These are phyloP conservation scores for Dasyornis broadbenti DNA, from an alignment of 2,113 vertebrate genomes.

Conservation along the genomic window DNA sequence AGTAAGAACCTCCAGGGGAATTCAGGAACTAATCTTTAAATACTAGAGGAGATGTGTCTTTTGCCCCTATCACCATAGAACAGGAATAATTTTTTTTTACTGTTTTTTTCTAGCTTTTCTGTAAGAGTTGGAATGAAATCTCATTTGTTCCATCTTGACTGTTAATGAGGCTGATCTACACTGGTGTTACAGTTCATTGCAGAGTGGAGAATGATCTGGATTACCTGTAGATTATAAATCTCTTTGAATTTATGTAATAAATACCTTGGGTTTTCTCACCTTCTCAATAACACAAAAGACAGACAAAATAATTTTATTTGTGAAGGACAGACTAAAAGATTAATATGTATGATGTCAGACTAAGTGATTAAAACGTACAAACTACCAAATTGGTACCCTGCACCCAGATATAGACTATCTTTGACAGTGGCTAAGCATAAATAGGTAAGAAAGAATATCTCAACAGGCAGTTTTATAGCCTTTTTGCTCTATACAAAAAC, in stretches of 20 bases:
- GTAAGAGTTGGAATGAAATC: neutral
- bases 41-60: neutral
- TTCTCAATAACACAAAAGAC: neutral
- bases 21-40: neutral
- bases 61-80: rapidly evolving
- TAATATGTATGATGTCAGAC: neutral
- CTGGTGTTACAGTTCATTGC: neutral
- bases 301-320: neutral
- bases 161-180: neutral
- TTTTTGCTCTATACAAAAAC: neutral
- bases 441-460: neutral
- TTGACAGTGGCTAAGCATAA: neutral
- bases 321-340: neutral
- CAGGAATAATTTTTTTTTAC: neutral
- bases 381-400: neutral
- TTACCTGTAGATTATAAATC: neutral
- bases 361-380: neutral
- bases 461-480: neutral
- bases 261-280: neutral
- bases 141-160: neutral
- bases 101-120: neutral
- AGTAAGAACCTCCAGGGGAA: neutral
- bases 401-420: neutral
- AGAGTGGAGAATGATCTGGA: neutral
- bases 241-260: neutral